These are phyloP conservation scores for Globodera ellingtonae DNA, from an alignment of 1,140 invertebrate species.

Conservation along the genomic window DNA sequence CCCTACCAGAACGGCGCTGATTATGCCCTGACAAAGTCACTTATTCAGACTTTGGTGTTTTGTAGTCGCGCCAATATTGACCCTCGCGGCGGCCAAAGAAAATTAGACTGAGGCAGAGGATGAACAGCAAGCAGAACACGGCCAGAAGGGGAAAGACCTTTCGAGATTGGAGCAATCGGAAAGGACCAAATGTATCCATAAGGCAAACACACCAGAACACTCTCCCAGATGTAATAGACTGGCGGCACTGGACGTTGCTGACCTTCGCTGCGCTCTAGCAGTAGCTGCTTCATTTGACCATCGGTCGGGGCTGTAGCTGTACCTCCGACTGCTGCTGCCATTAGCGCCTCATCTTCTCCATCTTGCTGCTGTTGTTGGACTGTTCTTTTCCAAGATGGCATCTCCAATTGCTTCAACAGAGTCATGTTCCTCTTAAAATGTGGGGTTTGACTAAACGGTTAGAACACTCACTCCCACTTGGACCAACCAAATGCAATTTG, in stretches of 20 bases:
- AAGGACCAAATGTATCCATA: no score
- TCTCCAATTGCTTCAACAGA: conserved; percentile 32
- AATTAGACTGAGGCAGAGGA: conserved; percentile 51
- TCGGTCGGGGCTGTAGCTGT: neutral
- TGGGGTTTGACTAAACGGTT: neutral
- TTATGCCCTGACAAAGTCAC: neutral
- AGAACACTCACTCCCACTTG: neutral
- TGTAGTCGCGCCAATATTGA: conserved; percentile 59
- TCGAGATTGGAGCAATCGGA: conserved; percentile 1
- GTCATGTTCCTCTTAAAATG: conserved; percentile 57
- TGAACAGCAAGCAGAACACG: conserved; percentile 43
- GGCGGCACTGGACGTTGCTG: conserved; percentile 17
- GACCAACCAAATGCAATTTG: conserved; percentile 53
- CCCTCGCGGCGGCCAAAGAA: conserved; percentile 56
- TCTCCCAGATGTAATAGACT: conserved; percentile 47
- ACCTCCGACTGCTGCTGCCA: neutral
- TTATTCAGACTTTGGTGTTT: conserved; percentile 54
- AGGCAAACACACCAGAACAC: conserved; percentile 42
- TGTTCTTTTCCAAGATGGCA: conserved; percentile 17
- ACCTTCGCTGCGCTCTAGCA: neutral
- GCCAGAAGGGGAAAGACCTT: conserved; percentile 55
- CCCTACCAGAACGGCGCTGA: conserved; percentile 34
- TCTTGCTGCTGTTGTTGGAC: conserved; percentile 13
- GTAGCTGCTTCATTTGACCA: neutral
- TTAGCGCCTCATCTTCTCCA: conserved; percentile 3